Base-by-base conservation (phyloP, 2,113 vertebrate genomes). In the Acrocephalus kingi region DNA sequence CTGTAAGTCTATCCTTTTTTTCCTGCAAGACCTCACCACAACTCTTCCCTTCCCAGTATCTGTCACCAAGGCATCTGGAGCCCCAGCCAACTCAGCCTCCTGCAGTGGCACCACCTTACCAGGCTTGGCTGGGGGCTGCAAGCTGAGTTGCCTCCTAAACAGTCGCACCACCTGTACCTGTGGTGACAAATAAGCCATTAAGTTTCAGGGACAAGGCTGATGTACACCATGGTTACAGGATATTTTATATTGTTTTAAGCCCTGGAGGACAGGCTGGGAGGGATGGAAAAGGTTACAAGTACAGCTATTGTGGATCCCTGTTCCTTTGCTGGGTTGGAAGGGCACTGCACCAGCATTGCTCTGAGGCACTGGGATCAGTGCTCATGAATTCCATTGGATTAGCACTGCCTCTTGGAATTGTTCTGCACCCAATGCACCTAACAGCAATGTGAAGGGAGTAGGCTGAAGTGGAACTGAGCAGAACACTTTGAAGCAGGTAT, bases 371-470 rank as follows among this genome's bases (percentile, higher is more conserved):
- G 81, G 74, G 10, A 51, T 79, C 66, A 20, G 39, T 22, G 35
- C 19, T 86, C 7, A 39, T 11, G 43, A 64, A 69, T 79, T 45
- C 72, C 27, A 69, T 1, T 19, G 71, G 33, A 73, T 62, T 81
- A 86, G 25, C 46, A 19, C 19, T 52, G 37, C 22, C 67, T 62
- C 37, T 72, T 86, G 46, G 27, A 73, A 45, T 14, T 17, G 9
- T 23, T 58, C 23, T 69, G 54, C 49, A 43, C 8, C 6, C 51
- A 62, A 2, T 0, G 9, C 43, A n/a, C 30, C 41, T 16, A 62
- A 54, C 6, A 71, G 28, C 21, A 56, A 16, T 0, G 0, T 30
- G 18, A 54, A 59, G 33, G 23, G 41, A 43, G 21, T 2, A 28
- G 46, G 9, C 0, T 28, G 46, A 45, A 64, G 24, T 15, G 63